Base-by-base conservation (phyloP, 2,797 vertebrate genomes). In the Mormyrops attenuatus region DNA sequence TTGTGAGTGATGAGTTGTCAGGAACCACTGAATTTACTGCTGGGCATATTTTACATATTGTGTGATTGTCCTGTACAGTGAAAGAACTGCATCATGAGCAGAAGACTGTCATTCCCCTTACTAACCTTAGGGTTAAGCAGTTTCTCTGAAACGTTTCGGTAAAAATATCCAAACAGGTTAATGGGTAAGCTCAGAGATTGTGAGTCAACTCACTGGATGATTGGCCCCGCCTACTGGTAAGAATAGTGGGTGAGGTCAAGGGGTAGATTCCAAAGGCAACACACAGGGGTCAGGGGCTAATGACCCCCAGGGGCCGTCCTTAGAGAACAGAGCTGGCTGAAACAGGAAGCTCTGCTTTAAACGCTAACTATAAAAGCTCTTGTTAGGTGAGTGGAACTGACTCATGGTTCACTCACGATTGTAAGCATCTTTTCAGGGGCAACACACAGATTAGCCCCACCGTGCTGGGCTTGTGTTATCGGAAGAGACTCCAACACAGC, bases 311-410 rank as follows among this genome's bases (percentile, higher is more conserved):
- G 44, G 7, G 60, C 66, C 7, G 8, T 34, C 7, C 50, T n/a
- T 85, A 89, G 88, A 93, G 89, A 92, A 92, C 90, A 90, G 53
- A 90, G 90, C 88, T 90, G 89, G 89, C 88, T 85, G 88, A 88
- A 89, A 92, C 88, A 90, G 90, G 92, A 93, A 93, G 85, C 86
- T 88, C 87, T 89, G 90, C 89, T 77, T 85, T 88, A 85, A 90
- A 47, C 47, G 20, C 85, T 87, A 88, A 63, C 89, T 49, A 41
- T 82, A 88, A 90, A 22, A n/a, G 89, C 89, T 53, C 55, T 88
- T 77, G 63, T 85, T 90, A 90, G 73, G 85, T 17, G 17, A 88
- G 60, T 60, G 87, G 50, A 80, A 82, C 41, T 44, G 85, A 41
- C 38, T 26, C 49, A 60, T 57, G 86, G 41, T 84, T 20, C 38